Evolutionary conservation across 2,888 invertebrate species (phyloP).

Genomic region (Syritta pipiens): DNA sequence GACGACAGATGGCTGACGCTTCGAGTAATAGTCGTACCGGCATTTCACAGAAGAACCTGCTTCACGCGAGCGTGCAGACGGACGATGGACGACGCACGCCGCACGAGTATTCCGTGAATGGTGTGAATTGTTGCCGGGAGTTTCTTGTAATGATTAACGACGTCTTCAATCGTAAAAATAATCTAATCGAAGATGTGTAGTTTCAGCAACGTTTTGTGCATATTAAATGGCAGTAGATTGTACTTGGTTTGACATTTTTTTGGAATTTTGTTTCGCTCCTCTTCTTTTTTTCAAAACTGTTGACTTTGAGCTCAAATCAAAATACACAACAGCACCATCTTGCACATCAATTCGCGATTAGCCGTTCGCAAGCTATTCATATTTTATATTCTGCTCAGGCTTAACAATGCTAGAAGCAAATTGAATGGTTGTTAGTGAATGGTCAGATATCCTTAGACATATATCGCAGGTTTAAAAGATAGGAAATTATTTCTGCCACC

Average conservation of each 20-base stretch:
- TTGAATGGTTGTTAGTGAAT: no score
- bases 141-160: conserved; percentile 39
- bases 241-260: not conserved
- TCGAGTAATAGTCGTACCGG: conserved; percentile 18
- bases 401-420: no score
- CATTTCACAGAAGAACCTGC: conserved; percentile 23
- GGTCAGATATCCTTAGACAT: no score
- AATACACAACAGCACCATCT: no score
- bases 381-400: no score
- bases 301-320: no score
- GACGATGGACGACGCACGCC: not conserved
- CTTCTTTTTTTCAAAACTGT: no score
- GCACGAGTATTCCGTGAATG: conserved; percentile 4
- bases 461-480: no score
- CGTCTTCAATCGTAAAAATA: conserved; percentile 24
- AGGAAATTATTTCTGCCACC: no score
- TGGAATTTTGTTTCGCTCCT: not conserved
- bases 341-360: no score
- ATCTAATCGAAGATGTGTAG: conserved; percentile 29
- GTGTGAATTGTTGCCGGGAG: conserved; percentile 44
- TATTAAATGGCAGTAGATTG: no score
- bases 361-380: no score
- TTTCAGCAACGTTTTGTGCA: conserved; percentile 39
- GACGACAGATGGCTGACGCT: conserved; percentile 37
- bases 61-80: not conserved